Percentiles rank a stretch among this genome's conserved stretches.
These are phyloP conservation scores for Rhimphoctona megacephalus DNA, from an alignment of 2,888 invertebrate genomes.

Conservation along the genomic window DNA sequence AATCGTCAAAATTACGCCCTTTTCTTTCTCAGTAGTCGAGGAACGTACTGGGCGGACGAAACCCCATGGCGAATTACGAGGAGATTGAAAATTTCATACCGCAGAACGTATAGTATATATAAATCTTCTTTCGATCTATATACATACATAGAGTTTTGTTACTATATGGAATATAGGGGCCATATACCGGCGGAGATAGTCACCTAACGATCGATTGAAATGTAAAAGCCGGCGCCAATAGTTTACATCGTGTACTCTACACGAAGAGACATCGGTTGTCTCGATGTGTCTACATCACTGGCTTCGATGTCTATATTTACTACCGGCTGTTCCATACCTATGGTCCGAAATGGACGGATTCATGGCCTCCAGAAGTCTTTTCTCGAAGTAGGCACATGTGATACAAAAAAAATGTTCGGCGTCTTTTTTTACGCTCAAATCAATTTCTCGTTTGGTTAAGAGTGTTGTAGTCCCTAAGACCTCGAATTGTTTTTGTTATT, in stretches of 20 bases:
- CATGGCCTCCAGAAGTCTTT: neutral
- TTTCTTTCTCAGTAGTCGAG: neutral
- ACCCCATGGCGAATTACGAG: constrained; percentile 36
- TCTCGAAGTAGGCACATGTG: neutral
- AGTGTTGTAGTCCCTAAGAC: neutral
- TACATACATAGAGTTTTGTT: constrained; percentile 1
- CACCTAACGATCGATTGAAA: constrained; percentile 60
- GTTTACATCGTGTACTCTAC: constrained; percentile 32
- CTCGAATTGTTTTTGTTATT: neutral
- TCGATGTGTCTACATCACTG: neutral
- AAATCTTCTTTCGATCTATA: constrained; percentile 6
- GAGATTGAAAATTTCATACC: constrained; percentile 56
- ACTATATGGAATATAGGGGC: neutral
- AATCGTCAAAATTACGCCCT: neutral
- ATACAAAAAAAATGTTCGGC: neutral
- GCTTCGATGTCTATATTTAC: neutral
- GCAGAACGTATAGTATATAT: constrained; percentile 13
- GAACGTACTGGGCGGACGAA: neutral
- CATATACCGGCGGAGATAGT: constrained; percentile 29
- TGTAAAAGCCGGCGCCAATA: constrained; percentile 56
- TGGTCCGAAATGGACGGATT: neutral
- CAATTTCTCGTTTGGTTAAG: neutral
- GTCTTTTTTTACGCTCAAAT: neutral
- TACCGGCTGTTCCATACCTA: neutral
- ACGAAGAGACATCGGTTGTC: constrained; percentile 17